Base-by-base conservation (phyloP, 2,113 vertebrate genomes). In the Acanthisitta chloris region DNA sequence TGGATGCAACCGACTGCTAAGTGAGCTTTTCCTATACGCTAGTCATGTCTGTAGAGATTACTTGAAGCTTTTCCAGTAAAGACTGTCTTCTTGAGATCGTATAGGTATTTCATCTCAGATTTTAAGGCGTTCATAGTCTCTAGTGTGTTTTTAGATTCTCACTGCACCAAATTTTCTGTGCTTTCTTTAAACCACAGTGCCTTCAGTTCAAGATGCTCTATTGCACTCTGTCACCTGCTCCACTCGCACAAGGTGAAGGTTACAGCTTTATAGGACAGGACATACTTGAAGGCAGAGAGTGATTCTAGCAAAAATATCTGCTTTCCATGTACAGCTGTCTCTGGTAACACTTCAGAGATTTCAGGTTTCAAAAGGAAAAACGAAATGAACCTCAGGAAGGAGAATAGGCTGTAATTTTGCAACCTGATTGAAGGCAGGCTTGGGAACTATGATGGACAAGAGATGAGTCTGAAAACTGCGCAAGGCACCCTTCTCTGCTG, bases 1-100 rank as follows among this genome's bases (percentile, higher is more conserved):
- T 58, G 57, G 48, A 40, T 0, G 1, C 17, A 70, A 29, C 7
- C 0, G 0, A 5, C 43, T 87, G 61, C 14, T 12, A 58, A 62
- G 8, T 14, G 54, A 65, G 20, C 29, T 81, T 74, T 57, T 52
- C 25, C 45, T 61, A 4, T 33, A 4, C 12, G 4, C 4, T 20
- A 17, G 4, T 61, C 9, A 5, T 6, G 5, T 14, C 38, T 34
- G 4, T 0, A 3, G 61, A 45, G 28, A 69, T 66, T 10, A 33
- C 9, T n/a, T n/a, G n/a, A n/a, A n/a, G n/a, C n/a, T 70, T 95
- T 36, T n/a, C 36, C 12, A 31, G 14, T 14, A 34, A 58, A 66
- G 17, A 42, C 2, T 1, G 0, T 72, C n/a, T 70, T 51, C 57
- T 73, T 70, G 15, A 58, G 25, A 33, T 62, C 2, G 0, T 28